These are phyloP conservation scores for Barypeithes pellucidus DNA, from an alignment of 2,888 invertebrate genomes.

Conservation along the genomic window DNA sequence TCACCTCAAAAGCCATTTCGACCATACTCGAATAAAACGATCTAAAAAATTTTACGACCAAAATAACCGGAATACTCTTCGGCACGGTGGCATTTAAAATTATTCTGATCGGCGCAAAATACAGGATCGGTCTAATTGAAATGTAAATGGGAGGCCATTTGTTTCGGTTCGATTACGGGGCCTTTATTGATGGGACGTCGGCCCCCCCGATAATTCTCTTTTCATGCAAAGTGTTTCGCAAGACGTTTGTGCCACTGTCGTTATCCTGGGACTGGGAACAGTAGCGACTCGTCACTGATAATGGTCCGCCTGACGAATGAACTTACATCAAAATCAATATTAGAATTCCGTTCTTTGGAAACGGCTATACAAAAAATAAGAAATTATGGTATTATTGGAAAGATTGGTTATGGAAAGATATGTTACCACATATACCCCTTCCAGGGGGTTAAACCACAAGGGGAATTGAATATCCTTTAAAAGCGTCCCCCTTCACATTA, in stretches of 20 bases:
- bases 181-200: slow-evolving; percentile 60
- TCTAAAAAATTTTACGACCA: slow-evolving; percentile 1
- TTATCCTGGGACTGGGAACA: slow-evolving; percentile 31
- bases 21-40: neutral
- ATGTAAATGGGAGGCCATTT: slow-evolving; percentile 61
- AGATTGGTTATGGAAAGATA: neutral
- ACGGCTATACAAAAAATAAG: no score
- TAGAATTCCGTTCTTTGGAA: no score
- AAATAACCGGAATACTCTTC: slow-evolving; percentile 13
- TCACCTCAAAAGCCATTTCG: neutral
- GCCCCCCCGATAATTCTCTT: slow-evolving; percentile 61
- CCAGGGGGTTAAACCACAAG: no score
- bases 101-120: slow-evolving; percentile 33
- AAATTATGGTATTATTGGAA: no score
- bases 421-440: neutral
- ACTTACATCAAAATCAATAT: no score
- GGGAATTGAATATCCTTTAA: no score
- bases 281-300: neutral
- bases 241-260: slow-evolving; percentile 41
- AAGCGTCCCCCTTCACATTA: no score
- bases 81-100: slow-evolving; percentile 33
- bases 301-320: neutral
- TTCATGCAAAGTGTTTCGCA: slow-evolving; percentile 59
- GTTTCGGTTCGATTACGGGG: slow-evolving; percentile 62
- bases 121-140: slow-evolving; percentile 54